A percentile compares a stretch with the other conserved stretches of the same genome.
These are phyloP conservation scores for Drosophila formosana DNA, from an alignment of 2,888 invertebrate species.

Conservation along the genomic window DNA sequence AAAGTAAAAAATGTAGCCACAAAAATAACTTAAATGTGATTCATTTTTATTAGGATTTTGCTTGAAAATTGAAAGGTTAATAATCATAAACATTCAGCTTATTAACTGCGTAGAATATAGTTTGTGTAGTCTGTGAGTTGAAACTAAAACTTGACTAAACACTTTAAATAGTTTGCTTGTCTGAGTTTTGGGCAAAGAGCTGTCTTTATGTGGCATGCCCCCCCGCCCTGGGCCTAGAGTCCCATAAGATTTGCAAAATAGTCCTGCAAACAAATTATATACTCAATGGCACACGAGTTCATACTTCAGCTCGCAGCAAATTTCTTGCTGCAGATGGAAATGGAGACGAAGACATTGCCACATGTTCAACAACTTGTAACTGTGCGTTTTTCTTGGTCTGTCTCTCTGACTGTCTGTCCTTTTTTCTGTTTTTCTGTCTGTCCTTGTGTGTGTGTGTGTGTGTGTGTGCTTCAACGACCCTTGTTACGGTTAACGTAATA, in stretches of 20 bases:
- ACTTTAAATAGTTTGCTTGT: neutral
- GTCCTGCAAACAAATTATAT: neutral
- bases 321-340: neutral
- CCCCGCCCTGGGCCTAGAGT: neutral
- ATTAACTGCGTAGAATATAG: too few relatives aligned
- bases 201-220: neutral
- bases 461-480: constrained; percentile 41
- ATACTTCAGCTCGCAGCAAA: constrained; percentile 11
- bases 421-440: constrained; percentile 1
- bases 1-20: too few relatives aligned
- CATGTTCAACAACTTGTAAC: constrained; percentile 31
- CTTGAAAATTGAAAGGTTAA: too few relatives aligned
- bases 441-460: constrained; percentile 1
- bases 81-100: too few relatives aligned
- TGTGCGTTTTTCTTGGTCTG: constrained; percentile 6
- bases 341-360: neutral
- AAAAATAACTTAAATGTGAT: too few relatives aligned
- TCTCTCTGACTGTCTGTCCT: constrained; percentile 6
- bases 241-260: constrained; percentile 1
- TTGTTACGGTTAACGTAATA: constrained; percentile 67
- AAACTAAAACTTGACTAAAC: neutral
- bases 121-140: too few relatives aligned
- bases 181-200: neutral
- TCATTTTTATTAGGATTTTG: too few relatives aligned
- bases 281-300: constrained; percentile 13